These are phyloP conservation scores for Stegastes partitus DNA, from an alignment of 2,113 vertebrate genomes.

Conservation along the genomic window DNA sequence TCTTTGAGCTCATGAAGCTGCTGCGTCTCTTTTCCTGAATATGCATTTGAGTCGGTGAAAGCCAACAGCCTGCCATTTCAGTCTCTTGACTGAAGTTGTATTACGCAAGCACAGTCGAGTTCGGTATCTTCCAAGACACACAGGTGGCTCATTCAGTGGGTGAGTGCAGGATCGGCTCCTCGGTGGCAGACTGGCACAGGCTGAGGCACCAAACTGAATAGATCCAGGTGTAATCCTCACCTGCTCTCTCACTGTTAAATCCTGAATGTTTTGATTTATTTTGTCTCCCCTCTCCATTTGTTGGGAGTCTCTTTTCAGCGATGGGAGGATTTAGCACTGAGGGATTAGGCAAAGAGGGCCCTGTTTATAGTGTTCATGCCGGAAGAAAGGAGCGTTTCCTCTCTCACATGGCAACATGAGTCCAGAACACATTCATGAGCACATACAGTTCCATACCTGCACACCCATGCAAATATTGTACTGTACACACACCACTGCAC, in stretches of 20 bases:
- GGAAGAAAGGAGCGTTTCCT: conserved; percentile 49
- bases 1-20: conserved; percentile 11
- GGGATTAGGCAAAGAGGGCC: conserved; percentile 63
- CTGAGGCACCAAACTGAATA: conserved; percentile 43
- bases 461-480: conserved; percentile 23
- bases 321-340: conserved; percentile 51
- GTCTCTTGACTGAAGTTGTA: conserved; percentile 15
- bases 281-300: conserved; percentile 57
- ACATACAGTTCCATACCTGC: conserved; percentile 10
- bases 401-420: conserved; percentile 26
- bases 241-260: conserved; percentile 53
- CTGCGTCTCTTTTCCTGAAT: conserved; percentile 3
- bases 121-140: conserved; percentile 39
- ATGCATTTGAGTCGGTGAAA: conserved; percentile 20
- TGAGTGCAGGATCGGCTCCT: conserved; percentile 38
- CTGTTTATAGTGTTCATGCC: conserved; percentile 51
- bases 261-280: conserved; percentile 64
- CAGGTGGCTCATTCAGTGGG: conserved; percentile 70
- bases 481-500: conserved; percentile 19
- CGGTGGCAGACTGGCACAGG: conserved; percentile 39
- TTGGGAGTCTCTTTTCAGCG: conserved; percentile 62
- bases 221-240: conserved; percentile 73
- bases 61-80: conserved; percentile 35
- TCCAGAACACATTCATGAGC: conserved; percentile 17
- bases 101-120: neutral